A percentile compares a stretch with the other conserved stretches of the same genome.
Conservation (phyloP, 2,113 vertebrate genomes). For the Amia ocellicauda region DNA sequence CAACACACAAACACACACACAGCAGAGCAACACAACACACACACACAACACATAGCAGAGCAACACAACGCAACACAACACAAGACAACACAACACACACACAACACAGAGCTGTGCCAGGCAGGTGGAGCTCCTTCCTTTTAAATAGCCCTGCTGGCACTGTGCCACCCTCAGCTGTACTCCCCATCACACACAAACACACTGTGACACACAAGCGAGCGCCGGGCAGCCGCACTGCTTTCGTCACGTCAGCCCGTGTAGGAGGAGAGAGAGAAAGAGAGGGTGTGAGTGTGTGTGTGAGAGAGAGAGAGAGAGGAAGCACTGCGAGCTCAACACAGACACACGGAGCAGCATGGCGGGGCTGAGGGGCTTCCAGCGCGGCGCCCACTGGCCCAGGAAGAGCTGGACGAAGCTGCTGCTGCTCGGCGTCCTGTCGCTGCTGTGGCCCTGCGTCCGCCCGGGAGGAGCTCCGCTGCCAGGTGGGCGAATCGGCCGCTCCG, state of each 20-base stretch:
- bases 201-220: too few relatives aligned
- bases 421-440: conserved; percentile 77
- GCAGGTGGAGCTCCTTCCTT: too few relatives aligned
- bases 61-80: too few relatives aligned
- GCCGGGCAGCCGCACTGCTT: conserved; percentile 13
- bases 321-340: conserved; percentile 29
- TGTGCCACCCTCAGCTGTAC: too few relatives aligned
- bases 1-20: too few relatives aligned
- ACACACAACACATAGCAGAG: too few relatives aligned
- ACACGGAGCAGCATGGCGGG: conserved; percentile 82
- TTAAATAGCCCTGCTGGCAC: too few relatives aligned
- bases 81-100: too few relatives aligned
- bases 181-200: too few relatives aligned
- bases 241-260: conserved; percentile 6
- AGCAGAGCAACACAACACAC: too few relatives aligned
- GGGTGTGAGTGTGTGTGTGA: conserved; percentile 24
- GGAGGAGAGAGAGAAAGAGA: conserved; percentile 28
- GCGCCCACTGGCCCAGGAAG: conserved; percentile 76
- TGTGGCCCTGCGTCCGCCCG: conserved; percentile 74
- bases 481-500: conserved; percentile 49
- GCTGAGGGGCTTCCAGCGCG: conserved; percentile 73
- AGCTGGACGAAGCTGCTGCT: conserved; percentile 82
- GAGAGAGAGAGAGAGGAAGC: conserved; percentile 29
- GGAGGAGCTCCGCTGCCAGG: conserved; percentile 84
- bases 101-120: too few relatives aligned